Percentiles rank a stretch among this genome's conserved stretches.
Conservation (phyloP, 35 echinoderm and acorn worm species). For the Anneissia japonica region DNA sequence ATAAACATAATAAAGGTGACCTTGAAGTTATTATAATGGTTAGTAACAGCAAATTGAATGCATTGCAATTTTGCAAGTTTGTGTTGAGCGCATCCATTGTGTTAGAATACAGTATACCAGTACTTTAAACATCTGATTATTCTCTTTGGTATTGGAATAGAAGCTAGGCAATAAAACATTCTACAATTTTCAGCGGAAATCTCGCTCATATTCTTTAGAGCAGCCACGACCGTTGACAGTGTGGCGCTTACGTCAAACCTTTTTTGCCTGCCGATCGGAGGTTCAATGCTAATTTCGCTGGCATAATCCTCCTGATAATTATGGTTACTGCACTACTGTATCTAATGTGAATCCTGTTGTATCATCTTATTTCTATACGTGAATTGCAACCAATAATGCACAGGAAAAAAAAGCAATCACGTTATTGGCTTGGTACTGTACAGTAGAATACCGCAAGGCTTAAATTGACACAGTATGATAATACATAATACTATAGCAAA, state of each 20-base stretch:
- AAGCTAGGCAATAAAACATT: neutral
- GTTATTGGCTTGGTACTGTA: too few relatives aligned
- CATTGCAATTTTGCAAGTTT: too few relatives aligned
- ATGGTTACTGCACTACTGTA: neutral
- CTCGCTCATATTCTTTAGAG: neutral
- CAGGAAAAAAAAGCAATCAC: too few relatives aligned
- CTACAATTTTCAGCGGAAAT: neutral
- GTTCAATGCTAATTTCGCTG: neutral
- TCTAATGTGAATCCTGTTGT: neutral
- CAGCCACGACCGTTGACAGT: neutral
- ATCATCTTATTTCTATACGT: neutral
- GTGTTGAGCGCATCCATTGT: too few relatives aligned
- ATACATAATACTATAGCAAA: too few relatives aligned
- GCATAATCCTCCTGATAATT: neutral
- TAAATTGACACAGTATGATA: too few relatives aligned
- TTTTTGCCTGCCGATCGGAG: neutral
- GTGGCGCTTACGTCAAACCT: neutral
- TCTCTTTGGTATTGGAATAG: neutral
- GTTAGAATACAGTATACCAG: too few relatives aligned
- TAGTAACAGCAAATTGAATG: too few relatives aligned
- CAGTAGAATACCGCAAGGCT: too few relatives aligned
- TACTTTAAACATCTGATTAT: neutral
- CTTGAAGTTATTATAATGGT: too few relatives aligned
- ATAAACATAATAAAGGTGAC: too few relatives aligned
- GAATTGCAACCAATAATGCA: too few relatives aligned